A percentile compares a stretch with the other conserved stretches of the same genome.
Evolutionary conservation across 35 echinoderm and acorn worm genomes (phyloP).

Genomic region (Eucidaris tribuloides): DNA sequence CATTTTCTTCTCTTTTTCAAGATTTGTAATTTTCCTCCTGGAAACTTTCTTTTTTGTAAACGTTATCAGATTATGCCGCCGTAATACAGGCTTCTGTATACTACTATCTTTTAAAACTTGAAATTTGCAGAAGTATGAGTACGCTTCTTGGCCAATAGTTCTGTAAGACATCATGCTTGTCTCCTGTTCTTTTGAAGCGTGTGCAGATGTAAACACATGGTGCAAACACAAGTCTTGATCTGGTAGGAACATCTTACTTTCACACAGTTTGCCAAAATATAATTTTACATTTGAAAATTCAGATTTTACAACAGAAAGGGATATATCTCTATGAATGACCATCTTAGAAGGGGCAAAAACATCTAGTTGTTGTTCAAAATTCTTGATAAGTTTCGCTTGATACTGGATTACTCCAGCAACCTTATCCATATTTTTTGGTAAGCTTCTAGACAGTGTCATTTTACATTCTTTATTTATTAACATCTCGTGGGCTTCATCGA

Average conservation of each 20-base stretch:
- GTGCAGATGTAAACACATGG: constrained; percentile 25
- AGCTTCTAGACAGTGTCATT: neutral
- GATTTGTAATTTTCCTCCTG: constrained; percentile 37
- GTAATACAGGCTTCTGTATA: constrained; percentile 4
- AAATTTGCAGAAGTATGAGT: constrained; percentile 21
- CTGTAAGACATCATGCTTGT: constrained; percentile 32
- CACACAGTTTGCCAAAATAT: neutral
- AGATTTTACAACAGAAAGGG: constrained; percentile 11
- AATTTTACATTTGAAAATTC: constrained; percentile 43
- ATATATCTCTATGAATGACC: constrained; percentile 25
- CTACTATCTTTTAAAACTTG: constrained; percentile 34
- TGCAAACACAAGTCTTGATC: neutral
- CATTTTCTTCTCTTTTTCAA: constrained; percentile 57
- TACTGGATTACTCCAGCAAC: constrained; percentile 25
- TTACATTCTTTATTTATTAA: constrained; percentile 68
- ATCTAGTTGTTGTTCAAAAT: constrained; percentile 28
- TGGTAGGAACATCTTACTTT: neutral
- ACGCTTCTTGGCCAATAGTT: constrained; percentile 19
- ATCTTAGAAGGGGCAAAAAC: neutral
- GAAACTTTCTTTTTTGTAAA: constrained; percentile 37
- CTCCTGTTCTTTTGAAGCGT: neutral
- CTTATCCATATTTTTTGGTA: constrained; percentile 31
- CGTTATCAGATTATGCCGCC: constrained; percentile 48
- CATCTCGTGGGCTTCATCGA: constrained; percentile 76
- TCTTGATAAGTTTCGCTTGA: constrained; percentile 18